Evolutionary conservation across 2,797 vertebrate species (phyloP).

Genomic region (Eidolon dupreanum): DNA sequence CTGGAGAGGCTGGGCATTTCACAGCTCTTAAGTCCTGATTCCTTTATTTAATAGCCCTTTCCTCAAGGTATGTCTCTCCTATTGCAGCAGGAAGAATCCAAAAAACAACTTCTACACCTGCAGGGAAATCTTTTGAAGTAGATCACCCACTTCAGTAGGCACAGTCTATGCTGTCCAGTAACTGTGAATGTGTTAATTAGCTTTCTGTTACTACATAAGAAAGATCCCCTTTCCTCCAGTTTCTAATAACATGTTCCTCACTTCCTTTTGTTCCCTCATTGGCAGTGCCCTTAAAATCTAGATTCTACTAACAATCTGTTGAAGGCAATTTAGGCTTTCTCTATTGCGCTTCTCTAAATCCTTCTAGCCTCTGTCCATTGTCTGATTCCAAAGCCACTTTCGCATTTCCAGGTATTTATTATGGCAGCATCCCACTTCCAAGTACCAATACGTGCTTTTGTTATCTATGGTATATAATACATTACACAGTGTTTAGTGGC

Average conservation of each 20-base stretch:
- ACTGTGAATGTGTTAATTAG: background rate
- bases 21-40: background rate
- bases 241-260: background rate
- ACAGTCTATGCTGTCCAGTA: background rate
- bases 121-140: background rate
- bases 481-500: background rate
- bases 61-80: background rate
- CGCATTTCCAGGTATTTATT: background rate
- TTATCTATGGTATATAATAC: background rate
- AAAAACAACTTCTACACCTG: background rate
- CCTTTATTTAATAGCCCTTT: background rate
- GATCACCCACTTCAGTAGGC: background rate
- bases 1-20: background rate
- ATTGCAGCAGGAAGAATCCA: background rate
- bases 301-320: background rate
- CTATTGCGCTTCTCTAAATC: background rate
- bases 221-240: background rate
- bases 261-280: background rate
- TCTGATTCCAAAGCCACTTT: background rate
- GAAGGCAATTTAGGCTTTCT: background rate
- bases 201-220: background rate
- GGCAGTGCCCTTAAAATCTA: background rate
- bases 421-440: background rate
- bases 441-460: background rate
- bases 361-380: background rate